A percentile compares a stretch with the other conserved stretches of the same genome.
Evolutionary conservation across 2,113 vertebrate species (phyloP).

Genomic region (Xiphias gladius): DNA sequence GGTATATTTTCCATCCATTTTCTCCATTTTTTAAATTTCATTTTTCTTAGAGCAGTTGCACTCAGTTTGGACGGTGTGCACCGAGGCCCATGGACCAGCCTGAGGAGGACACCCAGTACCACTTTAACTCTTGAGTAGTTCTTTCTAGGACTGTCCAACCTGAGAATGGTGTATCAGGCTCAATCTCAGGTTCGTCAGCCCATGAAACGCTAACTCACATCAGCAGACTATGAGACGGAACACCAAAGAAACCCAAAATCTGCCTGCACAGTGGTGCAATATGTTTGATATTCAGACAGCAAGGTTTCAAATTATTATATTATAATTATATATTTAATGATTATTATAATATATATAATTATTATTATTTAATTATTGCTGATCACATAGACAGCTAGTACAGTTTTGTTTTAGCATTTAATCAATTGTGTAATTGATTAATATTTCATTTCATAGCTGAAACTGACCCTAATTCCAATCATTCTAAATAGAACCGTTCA

Average conservation of each 20-base stretch:
- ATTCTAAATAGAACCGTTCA: neutral
- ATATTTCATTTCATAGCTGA: neutral
- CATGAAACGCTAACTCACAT: conserved; percentile 86
- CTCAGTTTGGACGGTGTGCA: neutral
- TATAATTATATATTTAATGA: no score
- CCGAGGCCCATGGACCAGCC: neutral
- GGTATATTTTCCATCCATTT: no score
- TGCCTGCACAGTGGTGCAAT: neutral
- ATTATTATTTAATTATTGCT: neutral
- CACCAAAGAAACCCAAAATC: neutral
- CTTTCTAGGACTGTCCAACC: conserved; percentile 94
- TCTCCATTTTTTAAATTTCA: neutral
- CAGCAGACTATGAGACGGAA: conserved; percentile 43
- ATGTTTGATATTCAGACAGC: neutral
- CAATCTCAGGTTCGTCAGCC: conserved; percentile 99
- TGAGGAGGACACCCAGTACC: neutral
- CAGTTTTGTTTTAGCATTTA: neutral
- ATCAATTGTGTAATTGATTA: neutral
- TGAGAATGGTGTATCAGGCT: conserved; percentile 92
- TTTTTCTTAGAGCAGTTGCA: conserved; percentile 27
- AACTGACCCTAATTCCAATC: neutral
- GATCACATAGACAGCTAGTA: neutral
- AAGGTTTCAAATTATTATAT: conserved; percentile 2
- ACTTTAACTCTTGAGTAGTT: conserved; percentile 75
- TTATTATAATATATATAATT: no score